Evolutionary conservation across 2,113 vertebrate genomes (phyloP), one percentile per base, ranked within the genome.

Genomic region (Antigone vipio): DNA sequence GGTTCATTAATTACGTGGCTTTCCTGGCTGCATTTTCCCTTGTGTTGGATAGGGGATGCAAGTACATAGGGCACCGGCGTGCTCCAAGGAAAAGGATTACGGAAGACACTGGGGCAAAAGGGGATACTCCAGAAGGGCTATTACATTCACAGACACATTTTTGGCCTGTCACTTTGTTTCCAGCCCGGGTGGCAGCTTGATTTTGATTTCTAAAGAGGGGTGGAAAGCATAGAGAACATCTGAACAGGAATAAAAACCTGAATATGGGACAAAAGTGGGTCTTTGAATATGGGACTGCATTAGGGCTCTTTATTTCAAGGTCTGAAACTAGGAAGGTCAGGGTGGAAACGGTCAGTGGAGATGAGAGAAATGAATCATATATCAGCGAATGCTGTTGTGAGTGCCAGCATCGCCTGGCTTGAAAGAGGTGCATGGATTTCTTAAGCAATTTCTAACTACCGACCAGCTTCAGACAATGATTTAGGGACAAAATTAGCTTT

Each of bases 401-500:
- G 94, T 77, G 63, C 76, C 93, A 91, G 78, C 77, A 64, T 16
- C 0, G 26, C 67, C 71, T 11, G n/a, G 3, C 69, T 52, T 95
- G 80, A 96, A 97, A 96, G 94, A 92, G 91, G 72, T 71, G 79
- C 55, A 26, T 76, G 42, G 34, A 94, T 95, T 94, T 88, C 94
- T 91, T 62, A 81, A 92, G 81, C 89, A 38, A 86, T 91, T 91
- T 84, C 94, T 88, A 93, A 90, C 80, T 59, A 93, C n/a, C 63
- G 85, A 86, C 87, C 85, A 95, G 78, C 74, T 58, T 74, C 55
- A 56, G 67, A 92, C 83, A 96, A 74, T 96, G 92, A 95, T 97
- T 96, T 94, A 91, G 72, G 79, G 91, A 75, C 82, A 92, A 97
- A 96, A 94, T 78, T 85, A 96, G 95, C 84, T 74, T 97, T 97